Evolutionary conservation across 2,888 invertebrate species (phyloP).

Genomic region (Masnerella sp.): DNA sequence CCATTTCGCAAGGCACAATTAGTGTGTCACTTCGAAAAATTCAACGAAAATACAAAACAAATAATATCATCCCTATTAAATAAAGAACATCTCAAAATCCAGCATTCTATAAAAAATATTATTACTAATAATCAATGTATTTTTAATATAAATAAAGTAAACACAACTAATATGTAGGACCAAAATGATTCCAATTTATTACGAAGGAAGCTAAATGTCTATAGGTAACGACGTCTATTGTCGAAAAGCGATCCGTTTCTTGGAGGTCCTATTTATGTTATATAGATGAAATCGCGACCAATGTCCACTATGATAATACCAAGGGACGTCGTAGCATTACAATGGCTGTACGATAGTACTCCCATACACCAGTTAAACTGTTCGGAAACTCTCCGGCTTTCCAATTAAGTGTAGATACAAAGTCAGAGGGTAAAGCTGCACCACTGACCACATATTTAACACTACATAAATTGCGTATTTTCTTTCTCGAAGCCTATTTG

Average conservation of each 20-base stretch:
- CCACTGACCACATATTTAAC: constrained; percentile 75
- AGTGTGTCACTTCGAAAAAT: constrained; percentile 19
- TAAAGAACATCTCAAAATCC: too few relatives aligned
- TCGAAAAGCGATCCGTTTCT: constrained; percentile 62
- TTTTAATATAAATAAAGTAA: too few relatives aligned
- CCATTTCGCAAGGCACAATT: constrained; percentile 48
- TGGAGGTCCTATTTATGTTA: constrained; percentile 55
- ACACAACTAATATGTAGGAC: constrained; percentile 6
- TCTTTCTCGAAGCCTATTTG: constrained; percentile 72
- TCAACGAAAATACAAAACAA: neutral
- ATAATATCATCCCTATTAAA: neutral
- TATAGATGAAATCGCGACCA: constrained; percentile 61
- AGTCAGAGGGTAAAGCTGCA: constrained; percentile 69
- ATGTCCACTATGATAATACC: constrained; percentile 65
- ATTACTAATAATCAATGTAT: too few relatives aligned
- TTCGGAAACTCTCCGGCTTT: constrained; percentile 77
- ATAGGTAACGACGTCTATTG: constrained; percentile 46
- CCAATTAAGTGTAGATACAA: constrained; percentile 77
- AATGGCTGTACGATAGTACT: constrained; percentile 69
- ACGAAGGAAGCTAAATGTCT: constrained; percentile 6
- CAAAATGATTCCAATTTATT: constrained; percentile 23
- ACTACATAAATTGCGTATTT: constrained; percentile 76
- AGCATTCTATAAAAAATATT: too few relatives aligned
- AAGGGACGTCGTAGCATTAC: constrained; percentile 65
- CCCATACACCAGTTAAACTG: constrained; percentile 77